Base-by-base conservation (phyloP, 1,140 invertebrate genomes). In the Anastrepha ludens region DNA sequence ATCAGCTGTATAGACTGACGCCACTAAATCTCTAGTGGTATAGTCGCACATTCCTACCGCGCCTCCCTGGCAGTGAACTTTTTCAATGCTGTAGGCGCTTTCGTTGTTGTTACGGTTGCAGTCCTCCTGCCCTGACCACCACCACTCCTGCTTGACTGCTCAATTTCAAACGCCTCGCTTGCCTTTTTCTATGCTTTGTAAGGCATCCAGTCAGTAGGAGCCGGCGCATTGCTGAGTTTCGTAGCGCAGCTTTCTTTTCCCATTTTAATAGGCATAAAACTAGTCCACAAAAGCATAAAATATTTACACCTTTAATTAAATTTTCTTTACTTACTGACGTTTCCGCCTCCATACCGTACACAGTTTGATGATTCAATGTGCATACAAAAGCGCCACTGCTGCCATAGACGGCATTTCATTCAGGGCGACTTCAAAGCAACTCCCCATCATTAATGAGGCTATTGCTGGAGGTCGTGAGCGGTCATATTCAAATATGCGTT, bases 231-330 rank as follows among this genome's bases (percentile, higher is more conserved):
- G 74, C 74, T 13, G 74, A 17, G 20, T 20, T 39, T 74, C 44
- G 70, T 74, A 20, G 17, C 41, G 74, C 74, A 8, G 17, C 74
- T 47, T 81, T 81, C 47, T 15, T 4, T 29, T 81, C 15, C n/a
- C 17, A 81, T 81, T 81, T 81, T 81, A 81, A 81, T 81, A 55
- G 74, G 74, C 74, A 81, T 81, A 8, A 81, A 81, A 81, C 47
- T 81, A 81, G 74, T n/a, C 47, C 74, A 81, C 74, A 81, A 81
- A 81, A 55, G 74, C 74, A 81, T 81, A 81, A 81, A 81, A 81
- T 81, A 81, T 81, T 81, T 81, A 81, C 74, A 81, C 74, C 74
- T 81, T 81, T 81, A 81, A 81, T 81, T 81, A 81, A 81, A 81
- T 81, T 58, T 81, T 81, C 74, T 81, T 81, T 81, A 55, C 74